Base-by-base conservation (phyloP, 2,888 invertebrate species). In the Thereva nobilitata region DNA sequence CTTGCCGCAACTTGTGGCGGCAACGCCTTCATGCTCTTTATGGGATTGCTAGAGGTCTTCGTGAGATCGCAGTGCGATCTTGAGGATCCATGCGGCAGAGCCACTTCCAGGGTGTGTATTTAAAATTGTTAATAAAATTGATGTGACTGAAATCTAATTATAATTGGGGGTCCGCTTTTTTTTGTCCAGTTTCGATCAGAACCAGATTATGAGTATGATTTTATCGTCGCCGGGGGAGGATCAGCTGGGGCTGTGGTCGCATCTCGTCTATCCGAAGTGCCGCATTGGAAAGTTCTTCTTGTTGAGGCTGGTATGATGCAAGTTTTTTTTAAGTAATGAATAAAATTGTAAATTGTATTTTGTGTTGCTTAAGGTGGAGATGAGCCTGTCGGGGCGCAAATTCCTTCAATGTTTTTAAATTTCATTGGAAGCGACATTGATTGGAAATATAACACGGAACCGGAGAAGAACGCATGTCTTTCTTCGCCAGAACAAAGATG, bases 391-490 rank as follows among this genome's bases (percentile, higher is more conserved):
- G 93, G 93, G 1, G 89, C 92, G 0, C 93, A 93, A 77, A 91
- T 94, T 56, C 95, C 95, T 0, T 92, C 93, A 3, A 92, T 94
- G 88, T 93, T 93, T 79, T 85, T 93, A 66, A 93, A 93, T 81
- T 93, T 92, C 77, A 85, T 93, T 66, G 92, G 92, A 4, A 90
- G 90, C 54, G 89, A 90, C 71, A 92, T 95, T 73, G 95, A 95
- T 80, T 95, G 94, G 92, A 87, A 89, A 37, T 95, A 89, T 79
- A 87, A 86, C 71, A 95, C 95, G 0, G 92, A 94, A 78, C 90
- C 93, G 0, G 94, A 95, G 64, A 83, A 84, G 6, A 86, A 83
- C 9, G 91, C 92, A 0, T 93, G 93, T 73, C 84, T 93, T 35
- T 87, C 86, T 1, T 89, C 91, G 74, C 85, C 84, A 0, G 87